Conservation (phyloP, 2,797 vertebrate species). For the Psittacula echo region DNA sequence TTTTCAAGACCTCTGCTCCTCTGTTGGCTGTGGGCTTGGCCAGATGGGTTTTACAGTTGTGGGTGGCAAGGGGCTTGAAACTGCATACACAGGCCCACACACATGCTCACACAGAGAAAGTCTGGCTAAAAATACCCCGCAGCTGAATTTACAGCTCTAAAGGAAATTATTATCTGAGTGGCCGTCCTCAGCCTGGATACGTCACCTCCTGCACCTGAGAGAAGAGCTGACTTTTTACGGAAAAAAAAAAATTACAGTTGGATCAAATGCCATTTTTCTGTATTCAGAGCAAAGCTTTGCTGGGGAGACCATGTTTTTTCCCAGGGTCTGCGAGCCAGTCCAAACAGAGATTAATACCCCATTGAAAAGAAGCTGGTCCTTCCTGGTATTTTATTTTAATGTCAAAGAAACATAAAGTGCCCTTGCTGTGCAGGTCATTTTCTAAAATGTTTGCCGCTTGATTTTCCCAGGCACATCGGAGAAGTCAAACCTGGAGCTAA, state of each 20-base stretch:
- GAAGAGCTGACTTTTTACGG: not conserved
- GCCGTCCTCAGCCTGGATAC: not conserved
- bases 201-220: not conserved
- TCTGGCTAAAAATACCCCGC: not conserved
- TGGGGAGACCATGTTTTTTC: not conserved
- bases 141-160: not conserved
- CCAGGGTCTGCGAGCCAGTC: not conserved
- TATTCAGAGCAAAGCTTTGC: not conserved
- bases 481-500: conserved; percentile 88
- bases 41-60: not conserved
- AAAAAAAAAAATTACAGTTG: not conserved
- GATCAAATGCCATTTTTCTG: not conserved
- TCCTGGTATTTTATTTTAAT: conserved; percentile 42
- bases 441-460: conserved; percentile 37
- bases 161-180: not conserved
- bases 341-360: conserved; percentile 37
- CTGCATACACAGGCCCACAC: not conserved
- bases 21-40: not conserved
- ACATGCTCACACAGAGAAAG: not conserved
- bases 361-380: conserved; percentile 29
- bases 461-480: conserved; percentile 81
- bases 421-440: not conserved
- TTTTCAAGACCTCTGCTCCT: not conserved
- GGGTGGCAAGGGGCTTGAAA: not conserved
- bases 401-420: not conserved